Evolutionary conservation across 2,113 vertebrate genomes (phyloP).

Genomic region (Thermophis baileyi): DNA sequence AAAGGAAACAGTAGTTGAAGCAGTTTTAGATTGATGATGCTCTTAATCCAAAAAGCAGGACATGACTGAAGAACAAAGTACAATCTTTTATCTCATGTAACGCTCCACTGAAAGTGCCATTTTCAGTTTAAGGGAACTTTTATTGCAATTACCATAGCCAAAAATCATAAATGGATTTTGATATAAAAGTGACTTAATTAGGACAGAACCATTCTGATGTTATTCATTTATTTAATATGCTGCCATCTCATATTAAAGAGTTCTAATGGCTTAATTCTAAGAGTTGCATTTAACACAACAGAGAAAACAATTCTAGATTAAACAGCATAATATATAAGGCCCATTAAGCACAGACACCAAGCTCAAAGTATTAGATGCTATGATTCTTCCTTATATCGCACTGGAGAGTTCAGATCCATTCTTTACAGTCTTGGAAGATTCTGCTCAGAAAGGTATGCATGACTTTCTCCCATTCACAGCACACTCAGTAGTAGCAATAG

Average conservation of each 20-base stretch:
- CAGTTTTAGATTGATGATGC: slow-evolving; percentile 69
- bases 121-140: slow-evolving; percentile 52
- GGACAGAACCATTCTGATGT: neutral
- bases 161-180: slow-evolving; percentile 45
- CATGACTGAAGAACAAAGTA: slow-evolving; percentile 73
- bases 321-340: neutral
- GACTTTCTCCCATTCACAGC: neutral
- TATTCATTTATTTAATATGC: neutral
- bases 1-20: slow-evolving; percentile 63
- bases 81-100: slow-evolving; percentile 59
- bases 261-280: slow-evolving; percentile 7
- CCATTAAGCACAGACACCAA: neutral
- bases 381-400: neutral
- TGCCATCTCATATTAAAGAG: neutral
- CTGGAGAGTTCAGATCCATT: neutral
- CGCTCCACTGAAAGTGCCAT: slow-evolving; percentile 61
- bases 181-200: slow-evolving; percentile 53
- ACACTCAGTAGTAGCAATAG: neutral
- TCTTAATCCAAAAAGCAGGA: slow-evolving; percentile 63
- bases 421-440: neutral
- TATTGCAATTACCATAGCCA: slow-evolving; percentile 34
- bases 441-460: neutral
- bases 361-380: neutral
- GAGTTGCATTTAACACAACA: neutral
- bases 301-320: neutral